Base-by-base conservation (phyloP, 2,888 invertebrate genomes). In the Xylota segnis region DNA sequence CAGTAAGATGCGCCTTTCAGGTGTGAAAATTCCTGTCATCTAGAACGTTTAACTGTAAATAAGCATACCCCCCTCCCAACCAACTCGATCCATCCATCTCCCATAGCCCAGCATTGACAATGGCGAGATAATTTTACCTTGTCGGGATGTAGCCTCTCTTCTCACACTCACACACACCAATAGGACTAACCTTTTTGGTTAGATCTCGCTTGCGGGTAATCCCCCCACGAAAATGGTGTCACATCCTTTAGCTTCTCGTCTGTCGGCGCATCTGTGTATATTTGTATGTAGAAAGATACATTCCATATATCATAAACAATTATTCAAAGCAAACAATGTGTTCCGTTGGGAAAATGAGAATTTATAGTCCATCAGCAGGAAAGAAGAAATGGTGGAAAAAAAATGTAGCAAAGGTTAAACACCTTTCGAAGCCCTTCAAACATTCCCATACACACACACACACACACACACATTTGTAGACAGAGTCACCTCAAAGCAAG, bases 361-460 rank as follows among this genome's bases (percentile, higher is more conserved):
- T 52, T 47, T 68, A 52, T 59, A 40, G 65, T 23, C 59, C 47
- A 34, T 47, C 66, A 50, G 56, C 58, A 47, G 54, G 65, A 76
- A 71, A 79, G 70, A 71, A 81, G 59, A 54, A 66, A 61, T 7
- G 59, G 37, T 18, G n/a, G 27, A 23, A 50, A 50, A 58, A 59
- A 65, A 54, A 71, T 14, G 16, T 58, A 65, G 32, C 63, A 86
- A 72, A 86, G 86, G 86, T 86, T 86, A 86, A 86, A 77, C 82
- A 86, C 86, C 86, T 86, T 56, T 76, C 82, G 86, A 86, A 86
- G 82, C 86, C 86, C 86, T 86, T 86, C 86, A 84, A 84, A 84
- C 81, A 86, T 76, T 81, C 75, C 34, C 68, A 52, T 65, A 59
- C 68, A 52, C 16, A 27, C 12, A 34, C 18, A 61, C 50, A 29